phyloP scores from a whole-genome alignment of 2,113 vertebrate genomes.

The Entosphenus tridentatus region DNA sequence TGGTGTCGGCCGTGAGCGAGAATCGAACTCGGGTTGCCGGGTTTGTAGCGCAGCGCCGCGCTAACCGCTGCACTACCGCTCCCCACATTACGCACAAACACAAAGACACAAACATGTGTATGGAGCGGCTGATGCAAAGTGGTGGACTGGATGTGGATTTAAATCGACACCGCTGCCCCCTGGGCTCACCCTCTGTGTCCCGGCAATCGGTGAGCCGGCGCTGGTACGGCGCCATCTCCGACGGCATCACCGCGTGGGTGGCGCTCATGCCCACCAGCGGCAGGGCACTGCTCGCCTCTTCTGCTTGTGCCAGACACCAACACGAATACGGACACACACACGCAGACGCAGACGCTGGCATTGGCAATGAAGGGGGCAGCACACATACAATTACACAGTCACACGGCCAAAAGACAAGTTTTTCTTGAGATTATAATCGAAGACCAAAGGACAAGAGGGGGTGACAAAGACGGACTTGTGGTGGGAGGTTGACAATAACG shows the following conservation, averaged over 20 bases:
- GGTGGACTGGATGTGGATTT: neutral
- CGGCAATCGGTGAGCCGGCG: constrained; percentile 67
- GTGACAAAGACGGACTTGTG: no score
- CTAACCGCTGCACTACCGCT: neutral
- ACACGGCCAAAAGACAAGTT: no score
- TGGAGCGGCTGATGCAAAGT: no score
- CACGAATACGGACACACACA: neutral
- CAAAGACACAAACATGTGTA: neutral
- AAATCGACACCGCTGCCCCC: neutral
- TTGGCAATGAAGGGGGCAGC: neutral
- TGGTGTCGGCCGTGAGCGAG: no score
- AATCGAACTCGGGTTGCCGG: no score
- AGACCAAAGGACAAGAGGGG: no score
- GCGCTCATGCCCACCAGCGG: constrained; percentile 65
- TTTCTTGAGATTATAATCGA: no score
- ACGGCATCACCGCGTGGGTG: constrained; percentile 38
- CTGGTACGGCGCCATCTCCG: constrained; percentile 61
- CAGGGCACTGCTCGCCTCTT: constrained; percentile 45
- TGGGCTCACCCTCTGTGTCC: constrained; percentile 50
- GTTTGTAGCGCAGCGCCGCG: no score
- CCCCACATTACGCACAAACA: neutral
- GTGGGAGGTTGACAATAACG: no score
- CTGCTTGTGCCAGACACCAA: constrained; percentile 16
- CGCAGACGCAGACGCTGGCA: neutral
- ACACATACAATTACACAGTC: no score